These are phyloP conservation scores for Arctopsyche grandis DNA, from an alignment of 1,140 invertebrate species.

Conservation along the genomic window DNA sequence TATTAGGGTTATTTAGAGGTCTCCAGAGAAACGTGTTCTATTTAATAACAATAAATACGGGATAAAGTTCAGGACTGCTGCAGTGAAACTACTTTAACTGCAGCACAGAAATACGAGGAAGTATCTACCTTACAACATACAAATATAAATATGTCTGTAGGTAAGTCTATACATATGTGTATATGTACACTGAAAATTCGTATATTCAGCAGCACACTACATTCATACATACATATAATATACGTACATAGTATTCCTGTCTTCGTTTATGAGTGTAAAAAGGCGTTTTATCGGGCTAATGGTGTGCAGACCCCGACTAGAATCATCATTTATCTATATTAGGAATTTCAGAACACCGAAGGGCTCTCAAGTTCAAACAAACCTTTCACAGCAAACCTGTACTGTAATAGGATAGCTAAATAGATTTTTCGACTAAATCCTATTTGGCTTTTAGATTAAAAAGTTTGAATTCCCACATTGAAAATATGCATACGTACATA, in stretches of 20 bases:
- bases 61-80: too few species aligned
- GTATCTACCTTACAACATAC: background rate
- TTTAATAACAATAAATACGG: too few species aligned
- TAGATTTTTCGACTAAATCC: too few species aligned
- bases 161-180: background rate
- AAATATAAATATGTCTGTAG: background rate
- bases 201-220: background rate
- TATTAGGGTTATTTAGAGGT: too few species aligned
- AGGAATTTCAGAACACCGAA: background rate
- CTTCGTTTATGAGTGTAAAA: background rate
- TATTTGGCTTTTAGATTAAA: too few species aligned
- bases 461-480: too few species aligned
- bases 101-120: too few species aligned
- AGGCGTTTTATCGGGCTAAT: constrained; percentile 10
- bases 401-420: too few species aligned
- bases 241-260: background rate
- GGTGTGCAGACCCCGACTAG: background rate
- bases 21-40: too few species aligned
- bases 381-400: too few species aligned
- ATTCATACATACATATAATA: background rate
- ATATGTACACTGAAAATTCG: background rate
- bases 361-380: background rate
- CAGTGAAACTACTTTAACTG: too few species aligned
- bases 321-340: constrained; percentile 34
- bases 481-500: too few species aligned